phyloP scores from a whole-genome alignment of 2,888 invertebrate species.

The Pollenia angustigena region DNA sequence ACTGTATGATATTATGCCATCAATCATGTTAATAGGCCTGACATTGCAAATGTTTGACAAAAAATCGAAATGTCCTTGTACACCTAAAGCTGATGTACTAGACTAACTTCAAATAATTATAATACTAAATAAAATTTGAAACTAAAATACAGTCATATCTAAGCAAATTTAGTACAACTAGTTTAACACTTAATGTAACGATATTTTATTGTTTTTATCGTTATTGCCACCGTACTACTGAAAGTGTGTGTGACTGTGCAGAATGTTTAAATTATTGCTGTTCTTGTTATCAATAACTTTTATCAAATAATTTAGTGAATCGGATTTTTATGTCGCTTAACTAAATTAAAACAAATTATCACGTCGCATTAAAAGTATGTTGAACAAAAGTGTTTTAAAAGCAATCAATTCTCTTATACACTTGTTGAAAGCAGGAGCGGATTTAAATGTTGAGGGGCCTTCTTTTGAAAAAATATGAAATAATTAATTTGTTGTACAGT shows the following conservation, averaged over 20 bases:
- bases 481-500: neutral
- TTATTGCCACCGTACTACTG: neutral
- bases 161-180: conserved; percentile 1
- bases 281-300: conserved; percentile 55
- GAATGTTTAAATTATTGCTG: conserved; percentile 35
- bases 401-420: conserved; percentile 28
- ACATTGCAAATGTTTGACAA: conserved; percentile 8
- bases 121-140: too few species aligned
- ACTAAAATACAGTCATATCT: neutral
- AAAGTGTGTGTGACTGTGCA: conserved; percentile 15
- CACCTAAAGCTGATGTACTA: neutral
- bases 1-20: conserved; percentile 2
- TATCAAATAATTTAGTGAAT: conserved; percentile 55
- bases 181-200: neutral
- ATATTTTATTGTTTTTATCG: conserved; percentile 8
- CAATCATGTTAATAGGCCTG: conserved; percentile 41
- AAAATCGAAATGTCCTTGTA: conserved; percentile 18
- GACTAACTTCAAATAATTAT: too few species aligned
- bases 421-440: neutral
- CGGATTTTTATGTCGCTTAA: conserved; percentile 34
- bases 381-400: conserved; percentile 41
- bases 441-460: neutral
- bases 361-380: conserved; percentile 52
- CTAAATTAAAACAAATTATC: conserved; percentile 62
- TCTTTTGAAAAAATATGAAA: neutral